A percentile compares a stretch with the other conserved stretches of the same genome.
Conservation (phyloP, 2,113 vertebrate species). For the Hydrochoerus hydrochaeris region DNA sequence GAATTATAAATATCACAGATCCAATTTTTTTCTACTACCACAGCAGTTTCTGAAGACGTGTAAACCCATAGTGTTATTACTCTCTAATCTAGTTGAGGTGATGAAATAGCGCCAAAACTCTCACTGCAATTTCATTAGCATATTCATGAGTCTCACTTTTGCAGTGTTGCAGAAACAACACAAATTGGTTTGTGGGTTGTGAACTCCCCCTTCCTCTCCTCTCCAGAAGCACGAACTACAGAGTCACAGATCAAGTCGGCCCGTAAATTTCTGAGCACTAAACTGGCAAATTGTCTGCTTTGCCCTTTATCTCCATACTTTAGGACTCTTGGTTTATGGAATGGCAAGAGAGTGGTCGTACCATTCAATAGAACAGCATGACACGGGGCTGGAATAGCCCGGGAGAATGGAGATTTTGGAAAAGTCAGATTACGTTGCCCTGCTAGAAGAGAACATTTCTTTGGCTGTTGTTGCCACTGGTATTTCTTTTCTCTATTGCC, state of each 20-base stretch:
- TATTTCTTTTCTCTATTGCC: background rate
- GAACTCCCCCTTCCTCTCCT: constrained; percentile 85
- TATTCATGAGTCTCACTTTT: constrained; percentile 90
- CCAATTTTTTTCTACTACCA: constrained; percentile 60
- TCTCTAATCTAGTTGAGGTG: constrained; percentile 85
- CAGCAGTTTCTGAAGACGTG: constrained; percentile 82
- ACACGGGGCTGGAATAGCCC: background rate
- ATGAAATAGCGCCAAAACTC: constrained; percentile 89
- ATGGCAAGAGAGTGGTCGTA: constrained; percentile 6
- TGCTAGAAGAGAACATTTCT: background rate
- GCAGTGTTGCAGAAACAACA: constrained; percentile 91
- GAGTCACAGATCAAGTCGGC: constrained; percentile 77
- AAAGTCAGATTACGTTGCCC: background rate
- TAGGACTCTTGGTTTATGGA: constrained; percentile 26
- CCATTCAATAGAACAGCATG: background rate
- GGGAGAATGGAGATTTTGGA: background rate
- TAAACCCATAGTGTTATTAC: constrained; percentile 82
- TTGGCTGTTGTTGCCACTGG: background rate
- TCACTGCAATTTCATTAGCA: constrained; percentile 89
- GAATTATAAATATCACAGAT: constrained; percentile 82
- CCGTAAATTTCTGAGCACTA: constrained; percentile 68
- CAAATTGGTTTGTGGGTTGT: constrained; percentile 90
- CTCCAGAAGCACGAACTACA: constrained; percentile 79
- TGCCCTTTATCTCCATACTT: constrained; percentile 44
- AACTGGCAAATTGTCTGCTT: constrained; percentile 28